phyloP scores from a whole-genome alignment of 2,113 vertebrate genomes.

The Zapornia atra region DNA sequence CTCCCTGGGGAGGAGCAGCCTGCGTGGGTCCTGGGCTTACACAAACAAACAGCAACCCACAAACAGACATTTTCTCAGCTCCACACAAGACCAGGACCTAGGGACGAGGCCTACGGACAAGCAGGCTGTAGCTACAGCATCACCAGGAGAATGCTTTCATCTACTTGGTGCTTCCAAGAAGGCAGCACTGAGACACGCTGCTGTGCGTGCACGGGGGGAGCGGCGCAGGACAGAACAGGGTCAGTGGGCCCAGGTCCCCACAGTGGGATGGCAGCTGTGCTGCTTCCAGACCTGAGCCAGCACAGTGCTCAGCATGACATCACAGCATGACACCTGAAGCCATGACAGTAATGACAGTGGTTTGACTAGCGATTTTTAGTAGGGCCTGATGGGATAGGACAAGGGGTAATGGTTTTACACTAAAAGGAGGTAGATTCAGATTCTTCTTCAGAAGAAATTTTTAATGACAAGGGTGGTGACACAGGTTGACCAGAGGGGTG shows the following conservation, averaged over 20 bases:
- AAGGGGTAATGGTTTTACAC: neutral
- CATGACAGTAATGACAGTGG: fast-evolving
- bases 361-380: neutral
- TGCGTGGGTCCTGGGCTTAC: neutral
- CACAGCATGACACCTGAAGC: neutral
- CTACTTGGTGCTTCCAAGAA: too few relatives aligned
- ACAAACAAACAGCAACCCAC: neutral
- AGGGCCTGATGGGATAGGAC: too few relatives aligned
- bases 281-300: neutral
- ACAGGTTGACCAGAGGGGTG: too few relatives aligned
- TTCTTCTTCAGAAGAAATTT: too few relatives aligned
- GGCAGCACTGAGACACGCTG: too few relatives aligned
- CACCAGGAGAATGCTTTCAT: neutral
- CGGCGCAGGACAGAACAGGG: fast-evolving
- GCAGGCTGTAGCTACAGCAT: neutral
- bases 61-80: neutral
- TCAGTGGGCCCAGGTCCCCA: neutral
- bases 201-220: neutral
- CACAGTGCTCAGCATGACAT: neutral
- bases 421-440: neutral
- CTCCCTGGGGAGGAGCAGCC: neutral
- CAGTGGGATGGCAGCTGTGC: fast-evolving
- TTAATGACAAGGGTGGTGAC: too few relatives aligned
- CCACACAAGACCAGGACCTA: neutral
- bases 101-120: neutral